Percentiles rank a stretch among this genome's conserved stretches.
phyloP scores from a whole-genome alignment of 2,888 invertebrate species.

The Bombylius discolor region DNA sequence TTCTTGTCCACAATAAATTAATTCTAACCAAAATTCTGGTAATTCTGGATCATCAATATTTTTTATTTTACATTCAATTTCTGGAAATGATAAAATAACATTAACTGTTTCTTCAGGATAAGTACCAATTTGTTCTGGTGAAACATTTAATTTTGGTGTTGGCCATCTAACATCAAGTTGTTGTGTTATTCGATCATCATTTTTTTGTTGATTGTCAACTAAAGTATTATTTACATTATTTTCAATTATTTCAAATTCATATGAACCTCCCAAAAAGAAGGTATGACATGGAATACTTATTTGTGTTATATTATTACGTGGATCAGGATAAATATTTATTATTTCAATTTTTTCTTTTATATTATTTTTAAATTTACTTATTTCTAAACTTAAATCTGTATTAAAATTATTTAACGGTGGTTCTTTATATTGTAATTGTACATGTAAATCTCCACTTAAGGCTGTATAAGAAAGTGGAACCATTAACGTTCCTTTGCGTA shows the following conservation, averaged over 20 bases:
- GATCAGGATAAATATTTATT: conserved; percentile 14
- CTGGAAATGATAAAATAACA: conserved; percentile 62
- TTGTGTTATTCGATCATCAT: conserved; percentile 30
- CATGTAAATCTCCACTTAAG: conserved; percentile 64
- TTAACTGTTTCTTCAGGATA: conserved; percentile 64
- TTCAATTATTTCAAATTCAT: conserved; percentile 39
- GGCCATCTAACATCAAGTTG: conserved; percentile 74
- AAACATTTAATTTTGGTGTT: conserved; percentile 54
- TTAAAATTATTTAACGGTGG: conserved; percentile 3
- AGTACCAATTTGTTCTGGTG: conserved; percentile 63
- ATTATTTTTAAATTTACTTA: conserved; percentile 34
- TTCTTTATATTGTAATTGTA: conserved; percentile 44
- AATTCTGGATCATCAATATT: conserved; percentile 35
- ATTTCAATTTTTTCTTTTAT: conserved; percentile 21
- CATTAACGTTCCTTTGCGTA: conserved; percentile 43
- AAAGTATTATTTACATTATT: conserved; percentile 14
- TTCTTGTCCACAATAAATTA: conserved; percentile 67
- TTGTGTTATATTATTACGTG: conserved; percentile 29
- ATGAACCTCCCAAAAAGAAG: conserved; percentile 58
- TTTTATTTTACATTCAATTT: conserved; percentile 47
- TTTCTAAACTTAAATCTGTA: conserved; percentile 34
- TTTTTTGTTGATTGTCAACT: conserved; percentile 3
- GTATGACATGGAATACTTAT: conserved; percentile 56
- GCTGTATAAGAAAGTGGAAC: conserved; percentile 66
- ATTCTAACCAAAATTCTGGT: conserved; percentile 62